These are phyloP conservation scores for Lophotriccus pileatus DNA, from an alignment of 2,797 vertebrate genomes.

Conservation along the genomic window DNA sequence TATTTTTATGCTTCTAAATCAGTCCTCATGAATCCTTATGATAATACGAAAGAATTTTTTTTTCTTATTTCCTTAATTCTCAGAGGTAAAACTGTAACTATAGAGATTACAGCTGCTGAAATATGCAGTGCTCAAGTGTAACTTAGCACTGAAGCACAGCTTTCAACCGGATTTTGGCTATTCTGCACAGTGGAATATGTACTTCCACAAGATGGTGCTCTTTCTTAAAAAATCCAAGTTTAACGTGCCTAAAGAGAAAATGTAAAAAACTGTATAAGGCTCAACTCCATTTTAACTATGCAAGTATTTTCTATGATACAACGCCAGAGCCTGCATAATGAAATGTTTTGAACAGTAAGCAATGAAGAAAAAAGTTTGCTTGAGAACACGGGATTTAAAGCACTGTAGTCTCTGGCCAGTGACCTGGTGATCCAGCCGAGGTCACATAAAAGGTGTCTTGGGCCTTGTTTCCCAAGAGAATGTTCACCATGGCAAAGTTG, in stretches of 20 bases:
- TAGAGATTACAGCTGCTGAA: background rate
- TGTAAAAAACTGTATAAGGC: accelerated
- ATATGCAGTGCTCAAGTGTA: background rate
- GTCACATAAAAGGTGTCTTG: background rate
- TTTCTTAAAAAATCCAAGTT: conserved; percentile 47
- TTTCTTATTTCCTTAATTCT: background rate
- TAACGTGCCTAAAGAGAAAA: background rate
- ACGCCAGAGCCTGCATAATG: background rate
- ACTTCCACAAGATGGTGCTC: conserved; percentile 73
- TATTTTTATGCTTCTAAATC: background rate
- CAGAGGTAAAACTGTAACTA: background rate
- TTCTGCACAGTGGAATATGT: background rate
- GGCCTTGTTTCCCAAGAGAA: background rate
- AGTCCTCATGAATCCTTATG: background rate
- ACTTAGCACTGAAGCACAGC: accelerated
- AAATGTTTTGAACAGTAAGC: background rate
- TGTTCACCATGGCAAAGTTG: background rate
- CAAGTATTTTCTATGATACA: background rate
- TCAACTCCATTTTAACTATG: background rate
- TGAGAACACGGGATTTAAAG: background rate
- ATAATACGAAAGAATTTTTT: background rate
- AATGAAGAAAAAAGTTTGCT: background rate
- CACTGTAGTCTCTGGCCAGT: background rate
- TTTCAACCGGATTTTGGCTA: background rate
- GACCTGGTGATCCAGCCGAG: background rate